These are phyloP conservation scores for Sanderia malayensis DNA, from an alignment of 30 jellyfish, hydroid and myxozoan genomes.

Conservation along the genomic window DNA sequence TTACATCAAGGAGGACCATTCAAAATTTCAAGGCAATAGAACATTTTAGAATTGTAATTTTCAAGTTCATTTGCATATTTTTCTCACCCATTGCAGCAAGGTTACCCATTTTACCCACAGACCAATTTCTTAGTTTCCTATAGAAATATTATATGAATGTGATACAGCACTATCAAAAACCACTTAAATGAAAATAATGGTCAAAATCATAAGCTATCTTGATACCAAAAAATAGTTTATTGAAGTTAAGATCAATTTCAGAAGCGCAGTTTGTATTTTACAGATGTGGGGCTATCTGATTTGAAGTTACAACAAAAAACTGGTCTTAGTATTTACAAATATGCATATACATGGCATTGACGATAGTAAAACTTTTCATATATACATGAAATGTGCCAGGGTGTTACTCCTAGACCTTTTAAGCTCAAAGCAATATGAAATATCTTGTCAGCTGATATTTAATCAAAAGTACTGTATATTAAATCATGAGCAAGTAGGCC, in stretches of 20 bases:
- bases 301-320: too few relatives aligned
- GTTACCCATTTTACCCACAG: background rate
- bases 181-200: background rate
- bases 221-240: too few relatives aligned
- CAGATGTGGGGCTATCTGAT: too few relatives aligned
- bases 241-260: too few relatives aligned
- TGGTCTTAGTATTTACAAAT: too few relatives aligned
- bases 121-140: background rate
- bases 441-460: constrained; percentile 12
- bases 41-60: constrained; percentile 3
- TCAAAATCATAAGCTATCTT: too few relatives aligned
- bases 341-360: too few relatives aligned
- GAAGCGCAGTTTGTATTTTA: too few relatives aligned
- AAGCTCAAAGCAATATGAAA: constrained; percentile 5
- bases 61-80: background rate
- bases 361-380: too few relatives aligned
- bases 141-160: background rate
- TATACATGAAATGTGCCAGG: background rate
- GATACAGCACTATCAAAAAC: background rate
- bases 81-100: constrained; percentile 1
- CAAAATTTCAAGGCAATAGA: constrained; percentile 6
- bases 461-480: constrained; percentile 6
- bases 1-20: constrained; percentile 8
- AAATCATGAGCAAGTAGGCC: constrained; percentile 5
- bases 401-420: constrained; percentile 2